These are phyloP conservation scores for Paracanthobrama guichenoti DNA, from an alignment of 2,113 vertebrate species.

Conservation along the genomic window DNA sequence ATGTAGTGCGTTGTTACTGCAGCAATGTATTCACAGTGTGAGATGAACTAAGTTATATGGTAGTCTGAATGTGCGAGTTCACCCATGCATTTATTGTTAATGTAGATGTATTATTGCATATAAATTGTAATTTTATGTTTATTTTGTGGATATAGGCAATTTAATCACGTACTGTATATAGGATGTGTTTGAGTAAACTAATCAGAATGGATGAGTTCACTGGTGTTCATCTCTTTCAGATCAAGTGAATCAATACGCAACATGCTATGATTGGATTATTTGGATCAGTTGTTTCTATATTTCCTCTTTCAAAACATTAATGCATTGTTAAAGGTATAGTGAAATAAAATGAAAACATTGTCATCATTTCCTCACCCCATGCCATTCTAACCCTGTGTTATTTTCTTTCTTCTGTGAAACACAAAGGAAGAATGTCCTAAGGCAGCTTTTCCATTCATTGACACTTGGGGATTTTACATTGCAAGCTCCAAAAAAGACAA, in stretches of 20 bases:
- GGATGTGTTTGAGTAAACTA: conserved; percentile 2
- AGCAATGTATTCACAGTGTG: background rate
- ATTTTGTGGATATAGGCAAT: background rate
- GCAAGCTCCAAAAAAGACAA: background rate
- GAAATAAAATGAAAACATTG: background rate
- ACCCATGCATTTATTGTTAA: background rate
- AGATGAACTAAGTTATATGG: background rate
- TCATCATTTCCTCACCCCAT: background rate
- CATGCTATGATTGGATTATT: conserved; percentile 21
- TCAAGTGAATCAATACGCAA: conserved; percentile 7
- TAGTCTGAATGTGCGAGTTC: background rate
- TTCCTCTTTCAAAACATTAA: background rate
- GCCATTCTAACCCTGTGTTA: background rate
- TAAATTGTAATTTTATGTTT: conserved; percentile 1
- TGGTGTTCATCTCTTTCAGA: background rate
- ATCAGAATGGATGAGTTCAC: background rate
- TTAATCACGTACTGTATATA: background rate
- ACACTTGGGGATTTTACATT: background rate
- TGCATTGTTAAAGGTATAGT: background rate
- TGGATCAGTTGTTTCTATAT: conserved; percentile 16
- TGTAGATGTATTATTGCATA: background rate
- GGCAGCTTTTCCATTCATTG: background rate
- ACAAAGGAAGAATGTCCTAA: background rate
- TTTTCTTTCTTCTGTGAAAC: background rate
- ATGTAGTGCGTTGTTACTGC: background rate